Conservation (phyloP, 2,888 invertebrate species). For the Pseudoips prasinana region DNA sequence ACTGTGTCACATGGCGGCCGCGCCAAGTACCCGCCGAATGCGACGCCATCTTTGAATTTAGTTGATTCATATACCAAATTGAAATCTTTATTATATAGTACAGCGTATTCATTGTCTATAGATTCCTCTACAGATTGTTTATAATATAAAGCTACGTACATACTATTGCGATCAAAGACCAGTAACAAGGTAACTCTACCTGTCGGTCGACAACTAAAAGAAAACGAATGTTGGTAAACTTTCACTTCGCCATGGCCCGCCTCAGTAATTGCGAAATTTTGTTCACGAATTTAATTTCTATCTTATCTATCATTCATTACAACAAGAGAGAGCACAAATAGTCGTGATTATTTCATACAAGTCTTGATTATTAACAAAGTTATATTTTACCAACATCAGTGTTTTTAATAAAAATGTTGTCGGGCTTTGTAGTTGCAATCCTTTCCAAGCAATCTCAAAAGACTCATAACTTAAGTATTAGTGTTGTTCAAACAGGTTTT, state of each 20-base stretch:
- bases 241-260: conserved; percentile 61
- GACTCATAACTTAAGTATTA: conserved; percentile 23
- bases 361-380: too few relatives aligned
- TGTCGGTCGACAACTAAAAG: conserved; percentile 40
- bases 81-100: conserved; percentile 35
- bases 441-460: conserved; percentile 18
- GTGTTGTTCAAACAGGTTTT: conserved; percentile 41
- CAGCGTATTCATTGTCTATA: conserved; percentile 22
- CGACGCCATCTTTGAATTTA: conserved; percentile 75
- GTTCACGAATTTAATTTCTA: conserved; percentile 37
- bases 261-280: conserved; percentile 57
- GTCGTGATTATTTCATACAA: too few relatives aligned
- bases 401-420: conserved; percentile 8
- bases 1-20: conserved; percentile 75
- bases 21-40: conserved; percentile 65
- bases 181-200: conserved; percentile 33
- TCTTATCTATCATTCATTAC: conserved; percentile 20
- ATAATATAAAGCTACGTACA: too few relatives aligned
- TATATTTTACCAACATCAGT: too few relatives aligned
- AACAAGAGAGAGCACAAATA: conserved; percentile 13
- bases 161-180: not conserved
- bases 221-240: conserved; percentile 62
- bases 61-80: conserved; percentile 58
- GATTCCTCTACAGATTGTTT: too few relatives aligned
- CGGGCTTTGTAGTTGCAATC: conserved; percentile 14